A percentile compares a stretch with the other conserved stretches of the same genome.
These are phyloP conservation scores for Habropoda laboriosa DNA, from an alignment of 1,140 invertebrate genomes.

Conservation along the genomic window DNA sequence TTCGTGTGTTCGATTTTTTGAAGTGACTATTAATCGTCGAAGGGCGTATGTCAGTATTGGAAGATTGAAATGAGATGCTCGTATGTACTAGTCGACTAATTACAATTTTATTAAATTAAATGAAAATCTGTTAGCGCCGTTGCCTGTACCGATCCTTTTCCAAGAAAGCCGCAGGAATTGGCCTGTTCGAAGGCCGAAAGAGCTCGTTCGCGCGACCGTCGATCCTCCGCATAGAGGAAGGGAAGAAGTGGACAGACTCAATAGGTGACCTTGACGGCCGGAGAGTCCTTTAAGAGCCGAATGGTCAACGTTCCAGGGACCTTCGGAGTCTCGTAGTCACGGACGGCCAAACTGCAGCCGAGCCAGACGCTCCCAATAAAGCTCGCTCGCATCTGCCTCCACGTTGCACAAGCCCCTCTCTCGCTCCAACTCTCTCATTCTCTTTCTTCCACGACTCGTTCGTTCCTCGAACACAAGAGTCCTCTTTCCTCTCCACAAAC, in stretches of 20 bases:
- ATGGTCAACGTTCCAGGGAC: constrained; percentile 78
- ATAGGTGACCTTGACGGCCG: constrained; percentile 73
- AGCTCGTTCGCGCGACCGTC: constrained; percentile 25
- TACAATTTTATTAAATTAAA: too few relatives aligned
- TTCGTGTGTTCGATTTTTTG: too few relatives aligned
- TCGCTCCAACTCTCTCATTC: neutral
- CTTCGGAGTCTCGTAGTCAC: constrained; percentile 74
- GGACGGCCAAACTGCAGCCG: constrained; percentile 74
- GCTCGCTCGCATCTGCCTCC: constrained; percentile 63
- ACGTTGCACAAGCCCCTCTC: constrained; percentile 32
- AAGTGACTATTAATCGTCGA: too few relatives aligned
- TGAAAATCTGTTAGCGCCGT: too few relatives aligned
- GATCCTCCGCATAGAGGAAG: constrained; percentile 18
- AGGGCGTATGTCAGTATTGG: too few relatives aligned
- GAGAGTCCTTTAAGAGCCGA: constrained; percentile 72
- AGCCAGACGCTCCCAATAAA: constrained; percentile 75
- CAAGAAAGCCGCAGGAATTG: constrained; percentile 11
- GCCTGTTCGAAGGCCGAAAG: constrained; percentile 17
- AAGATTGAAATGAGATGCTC: too few relatives aligned
- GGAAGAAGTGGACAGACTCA: constrained; percentile 55
- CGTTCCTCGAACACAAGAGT: neutral
- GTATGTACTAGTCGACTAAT: too few relatives aligned
- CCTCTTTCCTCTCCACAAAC: neutral
- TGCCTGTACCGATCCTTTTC: neutral
- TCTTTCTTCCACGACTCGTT: neutral